Evolutionary conservation across 2,888 invertebrate genomes (phyloP), one percentile per base, ranked within the genome.

Genomic region (Penaeus monodon): DNA sequence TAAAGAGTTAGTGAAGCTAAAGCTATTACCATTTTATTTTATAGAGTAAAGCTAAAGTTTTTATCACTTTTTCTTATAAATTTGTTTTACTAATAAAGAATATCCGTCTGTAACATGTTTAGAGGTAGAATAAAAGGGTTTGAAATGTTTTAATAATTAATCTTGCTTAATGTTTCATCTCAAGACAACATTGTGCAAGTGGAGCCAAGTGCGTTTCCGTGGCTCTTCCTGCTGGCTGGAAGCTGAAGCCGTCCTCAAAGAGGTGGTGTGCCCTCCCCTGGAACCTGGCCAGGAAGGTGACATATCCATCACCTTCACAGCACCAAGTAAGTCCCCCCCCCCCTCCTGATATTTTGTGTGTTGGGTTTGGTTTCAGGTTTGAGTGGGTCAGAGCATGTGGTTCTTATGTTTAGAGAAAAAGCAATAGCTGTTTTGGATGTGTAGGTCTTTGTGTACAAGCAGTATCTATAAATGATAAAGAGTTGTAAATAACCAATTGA

Each of bases 161-260:
- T 64, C 33, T 44, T 38, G 10, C 24, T 49, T 12, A 49, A 38
- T 65, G 20, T 6, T 57, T 33, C 7, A 49, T 17, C 49, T 83
- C 27, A 74, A 87, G 87, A 87, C 87, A 74, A 84, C 74, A 8
- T 44, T 87, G 64, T 84, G 84, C 65, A 87, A 87, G 57, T 87
- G 87, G 87, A 74, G 57, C 44, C 87, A 84, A 29, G 87, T 87
- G 29, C 87, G 84, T 8, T 87, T 87, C 74, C 83, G 80, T n/a
- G 87, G 84, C 22, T 80, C 87, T n/a, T 44, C 87, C 87, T 27
- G 87, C 84, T 20, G 84, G 80, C 65, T 87, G 87, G 87, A 87
- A 87, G 27, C 44, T 87, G 73, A 87, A 84, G 24, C 87, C 87
- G 7, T 73, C 84, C 22, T n/a, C 63, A n/a, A 87, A 87, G 76